Evolutionary conservation across 2,888 invertebrate genomes (phyloP).

Genomic region (Auanema freiburgensis): DNA sequence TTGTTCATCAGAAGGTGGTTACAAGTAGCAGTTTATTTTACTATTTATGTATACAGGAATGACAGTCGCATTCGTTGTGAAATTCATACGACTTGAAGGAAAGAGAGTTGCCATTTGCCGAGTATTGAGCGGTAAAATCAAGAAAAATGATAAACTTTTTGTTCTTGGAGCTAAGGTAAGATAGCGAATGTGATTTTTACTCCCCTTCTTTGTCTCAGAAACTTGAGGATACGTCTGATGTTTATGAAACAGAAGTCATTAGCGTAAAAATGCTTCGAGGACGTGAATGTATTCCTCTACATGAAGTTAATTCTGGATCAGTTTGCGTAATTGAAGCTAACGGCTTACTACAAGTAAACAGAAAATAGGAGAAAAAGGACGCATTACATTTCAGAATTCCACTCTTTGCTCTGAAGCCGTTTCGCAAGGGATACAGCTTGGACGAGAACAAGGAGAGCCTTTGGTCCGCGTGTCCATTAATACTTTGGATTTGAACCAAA

Average conservation of each 20-base stretch:
- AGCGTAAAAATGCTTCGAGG: constrained; percentile 78
- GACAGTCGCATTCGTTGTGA: constrained; percentile 50
- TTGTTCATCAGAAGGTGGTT: constrained; percentile 22
- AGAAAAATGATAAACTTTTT: constrained; percentile 22
- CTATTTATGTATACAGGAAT: constrained; percentile 13
- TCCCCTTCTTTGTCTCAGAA: not conserved
- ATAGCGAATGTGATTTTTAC: no score
- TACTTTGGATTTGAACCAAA: constrained; percentile 69
- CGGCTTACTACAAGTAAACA: constrained; percentile 29
- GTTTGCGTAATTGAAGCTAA: constrained; percentile 52
- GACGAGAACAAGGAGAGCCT: constrained; percentile 71
- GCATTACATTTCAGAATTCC: constrained; percentile 81
- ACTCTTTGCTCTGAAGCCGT: constrained; percentile 75
- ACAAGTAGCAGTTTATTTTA: not conserved
- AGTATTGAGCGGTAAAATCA: constrained; percentile 52
- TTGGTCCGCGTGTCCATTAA: constrained; percentile 92
- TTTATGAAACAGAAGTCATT: not conserved
- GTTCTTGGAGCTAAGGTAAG: constrained; percentile 27
- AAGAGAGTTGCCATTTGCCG: constrained; percentile 49
- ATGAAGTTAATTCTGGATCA: constrained; percentile 63
- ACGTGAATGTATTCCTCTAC: constrained; percentile 80
- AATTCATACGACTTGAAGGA: constrained; percentile 42
- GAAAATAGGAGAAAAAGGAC: constrained; percentile 71
- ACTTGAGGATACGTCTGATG: no score
- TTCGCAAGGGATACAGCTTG: constrained; percentile 77